Base-by-base conservation (phyloP, 2,888 invertebrate genomes). In the Resseliella maxima region DNA sequence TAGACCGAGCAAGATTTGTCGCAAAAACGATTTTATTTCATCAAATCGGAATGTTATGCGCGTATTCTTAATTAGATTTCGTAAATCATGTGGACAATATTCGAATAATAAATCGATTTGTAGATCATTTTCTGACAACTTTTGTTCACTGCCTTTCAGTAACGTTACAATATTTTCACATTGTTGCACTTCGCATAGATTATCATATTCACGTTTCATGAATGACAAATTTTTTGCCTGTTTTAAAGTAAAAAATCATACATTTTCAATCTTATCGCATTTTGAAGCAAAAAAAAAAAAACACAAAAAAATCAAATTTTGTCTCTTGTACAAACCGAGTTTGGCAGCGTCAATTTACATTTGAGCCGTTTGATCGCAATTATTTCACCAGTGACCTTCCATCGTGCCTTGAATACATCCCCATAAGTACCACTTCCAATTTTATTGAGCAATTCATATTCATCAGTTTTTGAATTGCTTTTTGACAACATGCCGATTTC, bases 81-180 rank as follows among this genome's bases (percentile, higher is more conserved):
- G 83, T n/a, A 83, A 38, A 24, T 83, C 83, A 83, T 38, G 18
- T 24, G 83, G 83, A 38, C 83, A 83, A n/a, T 83, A 83, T n/a
- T 83, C 83, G n/a, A 83, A 83, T 6, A 83, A 24, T 38, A 83
- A 38, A 83, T 83, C 83, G 10, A 83, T 0, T 38, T 38, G 38
- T 8, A 83, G 3, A n/a, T 83, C 83, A 38, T 83, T n/a, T 8
- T 27, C 15, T 15, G 72, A 31, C 15, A 72, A 1, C 18, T 31
- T 5, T 2, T 72, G 2, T 15, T 72, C 72, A 31, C 31, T 31
- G 3, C 72, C 72, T 12, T 31, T 72, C 72, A 72, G 15, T 35
- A 72, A 15, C 72, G 0, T 15, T 15, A 72, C 72, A 72, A 72
- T 31, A n/a, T 72, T 72, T 1, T 12, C 2, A n/a, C 72, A 72